Evolutionary conservation across 2,888 invertebrate genomes (phyloP).

Genomic region (Mylabris sibirica): DNA sequence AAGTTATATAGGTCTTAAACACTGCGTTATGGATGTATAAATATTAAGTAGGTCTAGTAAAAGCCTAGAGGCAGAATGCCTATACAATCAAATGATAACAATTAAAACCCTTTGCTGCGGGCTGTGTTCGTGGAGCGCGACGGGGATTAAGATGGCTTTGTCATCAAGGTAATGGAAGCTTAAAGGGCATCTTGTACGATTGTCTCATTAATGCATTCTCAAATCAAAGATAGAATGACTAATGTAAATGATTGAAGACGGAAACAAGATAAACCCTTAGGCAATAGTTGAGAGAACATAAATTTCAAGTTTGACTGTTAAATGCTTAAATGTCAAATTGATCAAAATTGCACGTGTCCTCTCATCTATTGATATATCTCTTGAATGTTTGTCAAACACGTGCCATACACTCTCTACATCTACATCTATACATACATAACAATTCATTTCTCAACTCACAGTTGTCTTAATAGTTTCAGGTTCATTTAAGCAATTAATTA

Average conservation of each 20-base stretch:
- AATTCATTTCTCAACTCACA: conserved; percentile 1
- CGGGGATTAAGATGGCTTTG: conserved; percentile 60
- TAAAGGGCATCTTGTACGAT: conserved; percentile 54
- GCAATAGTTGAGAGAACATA: conserved; percentile 13
- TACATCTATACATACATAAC: not conserved
- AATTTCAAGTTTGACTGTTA: conserved; percentile 2
- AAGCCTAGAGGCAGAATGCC: conserved; percentile 25
- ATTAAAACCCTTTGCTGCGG: conserved; percentile 55
- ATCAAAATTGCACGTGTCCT: not conserved
- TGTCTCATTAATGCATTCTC: conserved; percentile 60
- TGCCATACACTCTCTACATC: not conserved
- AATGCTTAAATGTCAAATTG: not conserved
- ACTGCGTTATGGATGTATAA: conserved; percentile 52
- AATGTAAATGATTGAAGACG: conserved; percentile 52
- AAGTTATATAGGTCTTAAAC: conserved; percentile 52
- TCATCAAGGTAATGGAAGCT: conserved; percentile 62
- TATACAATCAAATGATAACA: conserved; percentile 57
- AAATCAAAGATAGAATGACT: conserved; percentile 61
- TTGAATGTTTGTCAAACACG: conserved; percentile 4
- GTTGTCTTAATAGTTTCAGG: conserved; percentile 51
- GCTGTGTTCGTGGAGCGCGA: conserved; percentile 50
- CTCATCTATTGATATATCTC: not conserved
- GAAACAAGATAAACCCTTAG: conserved; percentile 27
- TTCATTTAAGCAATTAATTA: conserved; percentile 59
- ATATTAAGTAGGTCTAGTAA: conserved; percentile 50